Percentiles rank a stretch among this genome's conserved stretches.
phyloP scores from a whole-genome alignment of 2,113 vertebrate genomes.

The Campylomormyrus tamandua region DNA sequence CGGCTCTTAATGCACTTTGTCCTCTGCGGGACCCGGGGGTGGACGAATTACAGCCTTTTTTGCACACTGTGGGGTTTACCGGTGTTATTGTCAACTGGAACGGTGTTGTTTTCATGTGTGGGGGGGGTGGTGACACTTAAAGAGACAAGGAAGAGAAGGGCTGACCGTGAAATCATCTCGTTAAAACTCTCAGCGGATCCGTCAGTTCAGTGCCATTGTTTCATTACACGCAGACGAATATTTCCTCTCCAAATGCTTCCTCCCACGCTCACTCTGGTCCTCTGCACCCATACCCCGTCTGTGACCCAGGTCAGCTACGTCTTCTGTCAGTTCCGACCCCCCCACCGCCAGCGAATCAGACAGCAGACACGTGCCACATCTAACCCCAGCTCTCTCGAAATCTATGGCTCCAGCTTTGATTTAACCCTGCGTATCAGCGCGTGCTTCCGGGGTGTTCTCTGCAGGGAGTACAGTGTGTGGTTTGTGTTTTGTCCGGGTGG shows the following conservation, averaged over 20 bases:
- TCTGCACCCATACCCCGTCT: neutral
- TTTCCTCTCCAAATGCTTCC: neutral
- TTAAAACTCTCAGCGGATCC: neutral
- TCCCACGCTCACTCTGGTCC: neutral
- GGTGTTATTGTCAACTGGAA: slow-evolving; percentile 12
- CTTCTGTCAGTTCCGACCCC: neutral
- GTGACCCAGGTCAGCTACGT: neutral
- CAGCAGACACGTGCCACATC: neutral
- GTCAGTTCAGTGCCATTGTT: neutral
- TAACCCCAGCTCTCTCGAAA: neutral
- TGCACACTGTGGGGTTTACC: neutral
- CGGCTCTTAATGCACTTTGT: slow-evolving; percentile 36
- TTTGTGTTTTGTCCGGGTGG: neutral
- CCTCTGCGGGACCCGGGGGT: neutral
- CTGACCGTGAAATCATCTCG: neutral
- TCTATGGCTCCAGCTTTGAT: neutral
- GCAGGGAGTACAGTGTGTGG: neutral
- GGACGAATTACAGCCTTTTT: neutral
- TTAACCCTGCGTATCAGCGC: neutral
- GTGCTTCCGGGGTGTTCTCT: neutral
- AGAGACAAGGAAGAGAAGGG: neutral
- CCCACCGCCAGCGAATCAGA: neutral
- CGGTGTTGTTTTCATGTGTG: neutral
- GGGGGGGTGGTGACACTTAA: neutral
- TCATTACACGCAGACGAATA: neutral